A percentile compares a stretch with the other conserved stretches of the same genome.
Conservation (phyloP, 2,113 vertebrate genomes). For the Macroglossus sobrinus region DNA sequence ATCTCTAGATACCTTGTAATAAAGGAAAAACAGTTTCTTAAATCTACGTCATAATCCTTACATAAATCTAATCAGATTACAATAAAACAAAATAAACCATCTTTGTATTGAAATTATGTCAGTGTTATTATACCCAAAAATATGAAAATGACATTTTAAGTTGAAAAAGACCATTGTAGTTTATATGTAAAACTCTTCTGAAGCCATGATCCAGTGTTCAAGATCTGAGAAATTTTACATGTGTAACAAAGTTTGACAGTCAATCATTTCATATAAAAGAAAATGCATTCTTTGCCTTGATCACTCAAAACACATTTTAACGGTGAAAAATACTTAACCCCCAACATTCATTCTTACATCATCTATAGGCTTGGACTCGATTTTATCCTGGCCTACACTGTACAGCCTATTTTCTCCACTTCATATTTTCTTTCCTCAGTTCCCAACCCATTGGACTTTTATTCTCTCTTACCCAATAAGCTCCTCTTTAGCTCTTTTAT, state of each 20-base stretch:
- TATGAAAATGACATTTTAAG: background rate
- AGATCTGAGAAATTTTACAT: background rate
- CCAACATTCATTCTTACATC: background rate
- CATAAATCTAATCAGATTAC: background rate
- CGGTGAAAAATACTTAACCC: background rate
- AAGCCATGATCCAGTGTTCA: background rate
- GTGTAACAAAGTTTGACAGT: background rate
- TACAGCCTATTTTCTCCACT: background rate
- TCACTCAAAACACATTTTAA: background rate
- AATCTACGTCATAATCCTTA: background rate
- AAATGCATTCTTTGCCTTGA: background rate
- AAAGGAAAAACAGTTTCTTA: background rate
- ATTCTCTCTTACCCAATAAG: background rate
- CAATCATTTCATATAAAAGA: background rate
- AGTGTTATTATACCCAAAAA: background rate
- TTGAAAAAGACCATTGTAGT: background rate
- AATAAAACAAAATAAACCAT: background rate
- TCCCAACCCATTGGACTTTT: background rate
- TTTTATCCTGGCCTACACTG: background rate
- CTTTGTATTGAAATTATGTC: background rate
- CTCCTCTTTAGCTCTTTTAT: background rate
- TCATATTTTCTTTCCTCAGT: background rate
- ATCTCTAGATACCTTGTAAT: background rate
- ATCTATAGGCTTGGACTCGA: background rate
- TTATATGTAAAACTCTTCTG: background rate